phyloP scores from a whole-genome alignment of 2,113 vertebrate species.

The Nyctereutes procyonoides region DNA sequence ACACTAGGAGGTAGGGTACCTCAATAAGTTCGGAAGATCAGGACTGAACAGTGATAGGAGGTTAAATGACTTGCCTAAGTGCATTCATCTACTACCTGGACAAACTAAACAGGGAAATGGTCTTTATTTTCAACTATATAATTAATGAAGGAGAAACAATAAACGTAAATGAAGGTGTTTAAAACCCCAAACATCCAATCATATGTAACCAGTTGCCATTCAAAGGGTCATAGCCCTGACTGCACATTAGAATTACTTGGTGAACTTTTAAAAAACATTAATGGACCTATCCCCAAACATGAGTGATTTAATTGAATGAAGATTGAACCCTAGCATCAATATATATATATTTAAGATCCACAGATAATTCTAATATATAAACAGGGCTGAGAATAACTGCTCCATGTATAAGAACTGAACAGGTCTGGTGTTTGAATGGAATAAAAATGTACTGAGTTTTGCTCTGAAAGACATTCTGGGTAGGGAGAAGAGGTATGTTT shows the following conservation, averaged over 20 bases:
- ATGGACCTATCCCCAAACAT: background rate
- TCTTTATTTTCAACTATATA: slow-evolving; percentile 7
- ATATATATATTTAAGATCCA: background rate
- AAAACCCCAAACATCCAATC: background rate
- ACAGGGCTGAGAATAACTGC: background rate
- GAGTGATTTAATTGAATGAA: background rate
- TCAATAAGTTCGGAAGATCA: background rate
- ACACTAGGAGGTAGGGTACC: background rate
- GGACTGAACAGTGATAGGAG: background rate
- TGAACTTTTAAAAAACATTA: background rate
- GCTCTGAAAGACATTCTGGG: background rate
- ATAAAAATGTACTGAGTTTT: background rate
- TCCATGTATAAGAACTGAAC: background rate
- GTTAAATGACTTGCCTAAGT: background rate
- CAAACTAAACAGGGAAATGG: background rate
- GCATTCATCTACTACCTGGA: background rate
- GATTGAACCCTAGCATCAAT: background rate
- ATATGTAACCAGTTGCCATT: background rate
- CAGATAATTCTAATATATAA: background rate
- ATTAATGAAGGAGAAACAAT: background rate
- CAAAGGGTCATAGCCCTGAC: background rate
- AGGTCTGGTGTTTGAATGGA: background rate
- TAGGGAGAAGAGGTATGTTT: background rate
- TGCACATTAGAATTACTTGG: background rate
- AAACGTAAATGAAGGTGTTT: background rate